These are phyloP conservation scores for Drosophila lutescens DNA, from an alignment of 2,888 invertebrate species.

Conservation along the genomic window DNA sequence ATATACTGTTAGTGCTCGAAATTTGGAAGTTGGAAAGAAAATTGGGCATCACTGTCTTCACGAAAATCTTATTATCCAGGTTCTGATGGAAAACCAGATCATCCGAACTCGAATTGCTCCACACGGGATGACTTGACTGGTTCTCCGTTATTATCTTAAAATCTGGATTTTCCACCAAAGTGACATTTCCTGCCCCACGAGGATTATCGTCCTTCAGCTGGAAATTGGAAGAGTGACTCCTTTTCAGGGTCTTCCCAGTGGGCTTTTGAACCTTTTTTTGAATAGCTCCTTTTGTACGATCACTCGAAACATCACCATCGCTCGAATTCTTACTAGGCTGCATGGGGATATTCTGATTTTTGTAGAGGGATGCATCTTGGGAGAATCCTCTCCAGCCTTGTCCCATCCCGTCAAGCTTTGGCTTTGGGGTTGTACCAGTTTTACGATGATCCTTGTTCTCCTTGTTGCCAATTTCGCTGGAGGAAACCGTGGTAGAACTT, in stretches of 20 bases:
- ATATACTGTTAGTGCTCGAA: not conserved
- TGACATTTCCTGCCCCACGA: not conserved
- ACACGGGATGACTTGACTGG: not conserved
- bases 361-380: too few species aligned
- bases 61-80: not conserved
- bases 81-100: not conserved
- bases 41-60: slow-evolving; percentile 5
- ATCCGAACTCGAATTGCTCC: not conserved
- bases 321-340: not conserved
- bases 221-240: not conserved
- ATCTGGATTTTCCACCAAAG: not conserved
- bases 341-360: not conserved
- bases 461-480: not conserved
- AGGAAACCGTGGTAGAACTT: not conserved
- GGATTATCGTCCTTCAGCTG: too few species aligned
- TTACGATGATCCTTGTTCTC: not conserved
- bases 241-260: not conserved
- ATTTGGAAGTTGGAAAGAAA: not conserved
- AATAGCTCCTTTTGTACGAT: not conserved
- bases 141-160: too few species aligned
- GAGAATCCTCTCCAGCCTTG: not conserved
- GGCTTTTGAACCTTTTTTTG: not conserved
- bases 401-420: not conserved
- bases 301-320: not conserved
- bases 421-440: not conserved